Evolutionary conservation across 2,888 invertebrate species (phyloP), one percentile per base, ranked within the genome.

Genomic region (Entomobrya proxima): DNA sequence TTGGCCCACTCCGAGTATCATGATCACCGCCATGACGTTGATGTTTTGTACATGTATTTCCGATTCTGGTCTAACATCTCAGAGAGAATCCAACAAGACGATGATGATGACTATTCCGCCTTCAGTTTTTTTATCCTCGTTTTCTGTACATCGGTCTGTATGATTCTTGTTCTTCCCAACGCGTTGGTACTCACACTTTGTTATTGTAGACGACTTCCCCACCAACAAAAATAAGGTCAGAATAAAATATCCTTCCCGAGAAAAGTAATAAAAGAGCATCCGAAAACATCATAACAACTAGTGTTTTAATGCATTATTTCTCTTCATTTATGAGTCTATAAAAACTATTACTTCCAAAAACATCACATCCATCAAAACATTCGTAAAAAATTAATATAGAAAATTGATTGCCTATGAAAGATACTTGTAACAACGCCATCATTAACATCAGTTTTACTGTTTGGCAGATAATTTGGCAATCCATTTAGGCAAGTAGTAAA

Each of bases 301-400:
- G n/a, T n/a, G n/a, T n/a, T n/a, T n/a, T n/a, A n/a, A n/a, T n/a
- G n/a, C n/a, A n/a, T n/a, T n/a, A n/a, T n/a, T n/a, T n/a, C n/a
- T 47, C n/a, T 69, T 44, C 27, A 24, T 69, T 69, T 69, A 69
- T 15, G 69, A 69, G 69, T 69, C 69, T 27, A 69, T 69, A 69
- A 69, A 69, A 69, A 69, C 5, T 24, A 4, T 55, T 44, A 69
- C 69, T 69, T 69, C 44, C 69, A n/a, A n/a, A n/a, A n/a, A 69
- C 69, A 69, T 69, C 67, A 44, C 44, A 44, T 64, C 61, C 35
- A 35, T 18, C n/a, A n/a, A n/a, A n/a, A n/a, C 47, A 47, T 47
- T 47, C n/a, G 47, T 47, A 5, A 58, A 32, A 58, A 58, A 15
- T 15, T 13, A 30, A 32, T 5, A 44, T 7, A 69, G 27, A 13